Evolutionary conservation across 1,140 invertebrate genomes (phyloP).

Genomic region (Drosophila quadrilineata): DNA sequence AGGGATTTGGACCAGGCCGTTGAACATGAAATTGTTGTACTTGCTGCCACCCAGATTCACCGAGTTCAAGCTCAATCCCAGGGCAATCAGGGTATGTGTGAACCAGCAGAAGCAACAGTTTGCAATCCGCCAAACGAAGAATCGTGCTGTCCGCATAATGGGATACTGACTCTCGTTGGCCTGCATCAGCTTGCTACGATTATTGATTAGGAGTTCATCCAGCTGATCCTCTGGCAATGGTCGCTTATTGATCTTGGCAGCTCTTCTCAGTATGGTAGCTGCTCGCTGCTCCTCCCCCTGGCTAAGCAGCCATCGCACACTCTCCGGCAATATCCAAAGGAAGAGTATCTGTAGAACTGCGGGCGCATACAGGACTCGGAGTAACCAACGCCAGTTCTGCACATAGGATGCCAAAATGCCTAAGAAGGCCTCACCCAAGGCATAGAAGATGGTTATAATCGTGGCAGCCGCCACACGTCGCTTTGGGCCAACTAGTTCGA

Average conservation of each 20-base stretch:
- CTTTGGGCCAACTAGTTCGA: slow-evolving; percentile 89
- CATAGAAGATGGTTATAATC: slow-evolving; percentile 87
- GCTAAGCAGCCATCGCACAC: slow-evolving; percentile 88
- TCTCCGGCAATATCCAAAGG: slow-evolving; percentile 84
- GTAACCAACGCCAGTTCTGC: slow-evolving; percentile 87
- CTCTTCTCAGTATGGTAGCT: slow-evolving; percentile 83
- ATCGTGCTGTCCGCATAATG: slow-evolving; percentile 48
- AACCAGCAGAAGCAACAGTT: slow-evolving; percentile 87
- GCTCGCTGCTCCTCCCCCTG: slow-evolving; percentile 86
- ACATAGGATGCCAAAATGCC: slow-evolving; percentile 86
- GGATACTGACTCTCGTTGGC: slow-evolving; percentile 71
- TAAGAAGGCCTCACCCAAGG: slow-evolving; percentile 86
- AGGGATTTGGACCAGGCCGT: slow-evolving; percentile 87
- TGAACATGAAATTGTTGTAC: slow-evolving; percentile 88
- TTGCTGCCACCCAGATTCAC: slow-evolving; percentile 88
- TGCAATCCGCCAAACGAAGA: slow-evolving; percentile 83
- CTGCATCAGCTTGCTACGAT: slow-evolving; percentile 52
- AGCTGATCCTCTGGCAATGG: slow-evolving; percentile 83
- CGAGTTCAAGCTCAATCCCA: slow-evolving; percentile 91
- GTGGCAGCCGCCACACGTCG: slow-evolving; percentile 89
- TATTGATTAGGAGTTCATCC: slow-evolving; percentile 55
- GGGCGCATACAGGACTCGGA: slow-evolving; percentile 86
- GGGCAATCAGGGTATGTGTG: slow-evolving; percentile 88
- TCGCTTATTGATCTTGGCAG: slow-evolving; percentile 86
- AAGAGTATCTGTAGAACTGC: slow-evolving; percentile 86